Conservation (phyloP, 2,888 invertebrate species). For the Coelogynopora nodosa region DNA sequence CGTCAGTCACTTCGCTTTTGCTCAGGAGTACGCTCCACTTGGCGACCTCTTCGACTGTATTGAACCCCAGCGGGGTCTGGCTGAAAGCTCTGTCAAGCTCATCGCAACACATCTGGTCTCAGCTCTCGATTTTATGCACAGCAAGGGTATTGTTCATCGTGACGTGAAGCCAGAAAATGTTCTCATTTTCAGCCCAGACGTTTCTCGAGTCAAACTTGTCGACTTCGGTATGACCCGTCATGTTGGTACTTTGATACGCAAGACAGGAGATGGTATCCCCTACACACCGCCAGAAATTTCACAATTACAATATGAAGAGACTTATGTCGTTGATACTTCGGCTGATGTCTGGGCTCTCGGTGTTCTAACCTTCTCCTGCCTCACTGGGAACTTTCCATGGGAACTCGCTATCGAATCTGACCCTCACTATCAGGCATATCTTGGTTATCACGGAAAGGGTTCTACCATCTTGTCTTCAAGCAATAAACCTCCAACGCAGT, state of each 20-base stretch:
- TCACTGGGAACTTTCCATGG: slow-evolving; percentile 80
- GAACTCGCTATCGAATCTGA: slow-evolving; percentile 70
- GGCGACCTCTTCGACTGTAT: slow-evolving; percentile 80
- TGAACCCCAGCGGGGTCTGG: slow-evolving; percentile 58
- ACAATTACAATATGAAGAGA: slow-evolving; percentile 64
- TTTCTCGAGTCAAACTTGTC: slow-evolving; percentile 85
- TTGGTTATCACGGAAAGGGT: slow-evolving; percentile 76
- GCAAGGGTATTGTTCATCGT: slow-evolving; percentile 84
- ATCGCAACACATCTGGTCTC: slow-evolving; percentile 85
- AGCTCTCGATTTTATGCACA: slow-evolving; percentile 89
- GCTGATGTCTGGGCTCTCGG: slow-evolving; percentile 97
- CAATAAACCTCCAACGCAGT: slow-evolving; percentile 50
- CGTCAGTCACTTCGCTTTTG: slow-evolving; percentile 55
- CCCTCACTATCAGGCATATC: slow-evolving; percentile 66
- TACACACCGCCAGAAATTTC: slow-evolving; percentile 93
- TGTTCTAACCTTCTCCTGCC: slow-evolving; percentile 86
- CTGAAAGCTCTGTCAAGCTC: slow-evolving; percentile 69
- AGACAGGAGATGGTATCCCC: slow-evolving; percentile 69
- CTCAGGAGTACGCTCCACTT: slow-evolving; percentile 88
- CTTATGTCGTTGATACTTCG: slow-evolving; percentile 70
- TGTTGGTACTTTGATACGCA: slow-evolving; percentile 57
- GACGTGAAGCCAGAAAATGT: slow-evolving; percentile 91
- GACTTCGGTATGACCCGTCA: slow-evolving; percentile 86
- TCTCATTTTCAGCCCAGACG: slow-evolving; percentile 85
- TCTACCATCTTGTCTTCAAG: too few relatives aligned